Evolutionary conservation across 1,140 invertebrate genomes (phyloP).

Genomic region (Bombus confusus): DNA sequence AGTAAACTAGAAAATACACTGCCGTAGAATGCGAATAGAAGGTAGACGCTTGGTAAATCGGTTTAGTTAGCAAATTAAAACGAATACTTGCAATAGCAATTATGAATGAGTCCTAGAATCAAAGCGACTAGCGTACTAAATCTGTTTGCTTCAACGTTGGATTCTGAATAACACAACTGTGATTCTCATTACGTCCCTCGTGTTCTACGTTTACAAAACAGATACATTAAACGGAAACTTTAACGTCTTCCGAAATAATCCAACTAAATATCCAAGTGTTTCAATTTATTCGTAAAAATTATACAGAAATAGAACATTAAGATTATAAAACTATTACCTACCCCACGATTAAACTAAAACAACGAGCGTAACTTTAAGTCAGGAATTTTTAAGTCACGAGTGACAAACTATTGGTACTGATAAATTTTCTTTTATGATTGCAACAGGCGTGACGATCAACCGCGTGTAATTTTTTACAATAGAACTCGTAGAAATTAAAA

Average conservation of each 20-base stretch:
- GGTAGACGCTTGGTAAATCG: constrained; percentile 12
- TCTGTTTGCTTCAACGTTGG: background rate
- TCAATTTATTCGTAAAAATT: background rate
- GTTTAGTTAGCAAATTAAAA: constrained; percentile 44
- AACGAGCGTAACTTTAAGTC: background rate
- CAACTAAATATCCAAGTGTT: too few species aligned
- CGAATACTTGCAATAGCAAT: constrained; percentile 14
- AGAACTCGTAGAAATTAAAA: too few species aligned
- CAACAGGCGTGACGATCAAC: too few species aligned
- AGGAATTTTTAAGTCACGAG: too few species aligned
- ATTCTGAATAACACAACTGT: background rate
- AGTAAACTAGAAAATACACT: background rate
- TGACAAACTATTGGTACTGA: too few species aligned
- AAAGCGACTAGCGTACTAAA: constrained; percentile 15
- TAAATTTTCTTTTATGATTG: too few species aligned
- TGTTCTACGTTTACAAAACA: background rate
- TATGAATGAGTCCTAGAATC: constrained; percentile 21
- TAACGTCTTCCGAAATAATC: background rate
- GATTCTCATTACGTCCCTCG: background rate
- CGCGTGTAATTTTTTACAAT: too few species aligned
- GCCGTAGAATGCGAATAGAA: background rate
- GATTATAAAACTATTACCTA: background rate
- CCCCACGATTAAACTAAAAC: background rate
- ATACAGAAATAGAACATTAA: background rate
- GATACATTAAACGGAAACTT: background rate